A percentile compares a stretch with the other conserved stretches of the same genome.
Conservation (phyloP, 2,113 vertebrate genomes). For the Narcine bancroftii region DNA sequence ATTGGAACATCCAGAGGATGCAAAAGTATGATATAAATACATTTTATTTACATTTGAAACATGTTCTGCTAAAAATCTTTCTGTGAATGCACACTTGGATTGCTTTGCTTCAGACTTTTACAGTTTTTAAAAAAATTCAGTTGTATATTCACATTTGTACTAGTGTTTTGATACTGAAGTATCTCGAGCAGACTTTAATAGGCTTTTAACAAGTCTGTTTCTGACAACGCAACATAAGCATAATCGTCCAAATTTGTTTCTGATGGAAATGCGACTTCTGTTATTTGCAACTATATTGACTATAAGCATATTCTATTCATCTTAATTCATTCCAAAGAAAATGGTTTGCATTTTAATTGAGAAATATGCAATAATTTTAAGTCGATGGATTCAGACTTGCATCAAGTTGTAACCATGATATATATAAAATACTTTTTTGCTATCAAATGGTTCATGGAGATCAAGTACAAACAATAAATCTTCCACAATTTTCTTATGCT, state of each 20-base stretch:
- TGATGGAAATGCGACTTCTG: constrained; percentile 18
- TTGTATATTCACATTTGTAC: neutral
- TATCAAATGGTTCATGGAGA: constrained; percentile 3
- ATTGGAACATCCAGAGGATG: neutral
- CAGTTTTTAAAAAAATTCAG: neutral
- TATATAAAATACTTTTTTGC: constrained; percentile 8
- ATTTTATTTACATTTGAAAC: neutral
- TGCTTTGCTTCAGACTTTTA: neutral
- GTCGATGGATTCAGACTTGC: neutral
- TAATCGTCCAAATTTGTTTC: constrained; percentile 29
- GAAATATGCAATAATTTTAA: constrained; percentile 2
- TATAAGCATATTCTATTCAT: neutral
- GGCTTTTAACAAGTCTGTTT: constrained; percentile 1
- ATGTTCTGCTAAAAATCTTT: neutral
- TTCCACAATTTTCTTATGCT: constrained; percentile 13
- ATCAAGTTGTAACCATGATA: neutral
- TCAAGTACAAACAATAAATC: constrained; percentile 19
- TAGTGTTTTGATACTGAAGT: neutral
- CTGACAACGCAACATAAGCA: neutral
- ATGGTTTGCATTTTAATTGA: constrained; percentile 27
- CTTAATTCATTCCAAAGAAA: constrained; percentile 28
- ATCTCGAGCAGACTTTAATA: neutral
- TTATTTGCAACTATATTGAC: constrained; percentile 33
- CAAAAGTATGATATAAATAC: neutral
- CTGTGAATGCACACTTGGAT: neutral